Evolutionary conservation across 2,113 vertebrate genomes (phyloP).

Genomic region (Calypte anna): DNA sequence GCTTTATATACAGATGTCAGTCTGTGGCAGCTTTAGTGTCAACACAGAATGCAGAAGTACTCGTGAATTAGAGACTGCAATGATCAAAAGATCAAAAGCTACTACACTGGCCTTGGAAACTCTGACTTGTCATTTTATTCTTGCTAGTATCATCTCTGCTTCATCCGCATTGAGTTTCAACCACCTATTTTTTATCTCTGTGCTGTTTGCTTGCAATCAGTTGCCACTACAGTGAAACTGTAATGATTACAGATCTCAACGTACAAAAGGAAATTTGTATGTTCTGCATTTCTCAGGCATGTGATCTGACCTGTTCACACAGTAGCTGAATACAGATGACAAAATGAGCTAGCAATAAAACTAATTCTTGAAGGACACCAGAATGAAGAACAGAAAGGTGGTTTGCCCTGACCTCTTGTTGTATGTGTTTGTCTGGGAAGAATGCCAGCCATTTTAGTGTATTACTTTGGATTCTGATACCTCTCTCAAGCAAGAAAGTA

Average conservation of each 20-base stretch:
- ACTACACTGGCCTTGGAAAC: background rate
- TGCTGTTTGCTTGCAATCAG: background rate
- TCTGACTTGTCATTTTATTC: background rate
- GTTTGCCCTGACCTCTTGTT: background rate
- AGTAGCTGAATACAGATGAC: background rate
- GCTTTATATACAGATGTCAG: background rate
- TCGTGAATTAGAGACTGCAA: background rate
- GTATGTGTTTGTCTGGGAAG: constrained; percentile 5
- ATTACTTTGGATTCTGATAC: constrained; percentile 21
- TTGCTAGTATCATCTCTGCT: background rate
- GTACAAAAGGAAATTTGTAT: background rate
- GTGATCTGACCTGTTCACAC: background rate
- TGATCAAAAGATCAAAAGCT: background rate
- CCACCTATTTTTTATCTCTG: background rate
- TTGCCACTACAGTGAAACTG: background rate
- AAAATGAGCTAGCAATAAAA: background rate
- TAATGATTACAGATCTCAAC: background rate
- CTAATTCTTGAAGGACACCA: background rate
- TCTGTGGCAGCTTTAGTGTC: background rate
- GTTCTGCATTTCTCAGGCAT: background rate
- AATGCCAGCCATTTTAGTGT: constrained; percentile 27
- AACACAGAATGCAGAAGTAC: background rate
- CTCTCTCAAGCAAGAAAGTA: constrained; percentile 17
- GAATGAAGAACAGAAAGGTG: background rate
- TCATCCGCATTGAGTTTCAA: background rate